Percentiles rank a stretch among this genome's conserved stretches.
Evolutionary conservation across 2,888 invertebrate genomes (phyloP).

Genomic region (Rhamphomyia laevipes): DNA sequence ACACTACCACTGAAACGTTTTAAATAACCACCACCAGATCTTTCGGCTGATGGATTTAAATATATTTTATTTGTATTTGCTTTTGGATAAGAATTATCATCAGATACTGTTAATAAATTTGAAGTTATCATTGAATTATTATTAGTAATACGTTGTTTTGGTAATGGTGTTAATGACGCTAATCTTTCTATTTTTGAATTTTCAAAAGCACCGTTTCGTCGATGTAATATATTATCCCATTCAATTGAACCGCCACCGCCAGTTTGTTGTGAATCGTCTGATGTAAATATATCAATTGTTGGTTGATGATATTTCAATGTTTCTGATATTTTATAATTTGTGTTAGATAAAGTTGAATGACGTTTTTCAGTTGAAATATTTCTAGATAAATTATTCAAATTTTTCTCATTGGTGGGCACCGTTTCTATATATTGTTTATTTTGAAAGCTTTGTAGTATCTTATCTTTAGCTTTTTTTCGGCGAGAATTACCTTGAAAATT

Average conservation of each 20-base stretch:
- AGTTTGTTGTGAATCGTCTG: neutral
- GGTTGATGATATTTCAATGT: no score
- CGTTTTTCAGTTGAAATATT: no score
- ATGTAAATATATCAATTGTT: neutral
- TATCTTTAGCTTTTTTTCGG: no score
- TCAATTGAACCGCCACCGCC: slow-evolving; percentile 6
- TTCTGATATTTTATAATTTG: no score
- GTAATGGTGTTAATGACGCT: neutral
- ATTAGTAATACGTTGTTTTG: neutral
- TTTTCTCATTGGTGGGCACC: no score
- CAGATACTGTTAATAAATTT: neutral
- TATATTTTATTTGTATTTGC: neutral
- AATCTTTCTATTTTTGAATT: no score
- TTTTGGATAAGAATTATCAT: neutral
- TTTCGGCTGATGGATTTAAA: neutral
- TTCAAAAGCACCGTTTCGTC: slow-evolving; percentile 3
- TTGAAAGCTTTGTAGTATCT: no score
- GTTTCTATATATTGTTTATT: no score
- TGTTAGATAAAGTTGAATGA: no score
- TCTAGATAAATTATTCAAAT: no score
- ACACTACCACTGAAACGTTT: slow-evolving; percentile 12
- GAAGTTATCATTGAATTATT: neutral
- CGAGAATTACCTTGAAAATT: neutral
- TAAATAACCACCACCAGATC: neutral
- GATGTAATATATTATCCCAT: slow-evolving; percentile 12